Base-by-base conservation (phyloP, 2,888 invertebrate genomes). In the Steromphala cineraria region DNA sequence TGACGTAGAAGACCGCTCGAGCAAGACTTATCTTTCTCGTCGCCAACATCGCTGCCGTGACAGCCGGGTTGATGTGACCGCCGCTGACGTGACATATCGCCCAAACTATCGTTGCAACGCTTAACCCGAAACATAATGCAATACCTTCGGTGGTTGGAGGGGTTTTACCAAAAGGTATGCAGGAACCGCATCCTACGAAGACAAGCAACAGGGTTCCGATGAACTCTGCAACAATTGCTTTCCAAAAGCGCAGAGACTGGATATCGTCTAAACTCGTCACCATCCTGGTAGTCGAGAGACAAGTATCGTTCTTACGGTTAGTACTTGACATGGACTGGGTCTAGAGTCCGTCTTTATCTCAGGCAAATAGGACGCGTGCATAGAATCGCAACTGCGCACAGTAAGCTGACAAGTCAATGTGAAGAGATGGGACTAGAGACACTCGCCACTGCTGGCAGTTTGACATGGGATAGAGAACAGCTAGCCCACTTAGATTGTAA, bases 21-120 rank as follows among this genome's bases (percentile, higher is more conserved):
- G 98, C 95, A 67, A 97, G 96, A 19, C 97, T 96, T 88, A 98
- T 96, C 90, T 96, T 96, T 85, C 97, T 95, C 75, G 97, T 96
- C 87, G 97, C 95, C 88, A 96, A 96, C 94, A 97, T 95, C 79
- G 98, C 97, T 83, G 97, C 74, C 4, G 98, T 98, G 62, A 98
- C 97, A 0, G 98, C 98, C 0, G 98, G 98, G 95, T 98, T 98
- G 83, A 98, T 95, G 94, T 98, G 98, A 13, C 97, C 97, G 0
- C 98, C 98, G 80, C 97, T 97, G 78, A 98, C 95, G 94, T 98
- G 97, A 10, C 97, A 97, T 87, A 98, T 95, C 77, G 96, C 95
- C 97, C 97, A 94, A 78, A 91, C 98, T 90, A 98, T 95, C 81
- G 97, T 96, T n/a, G 96, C 98, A 82, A 98, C 97, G 78, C 96